Evolutionary conservation across 2,888 invertebrate species (phyloP), one percentile per base, ranked within the genome.

Genomic region (Pycnomerus fuliginosus): DNA sequence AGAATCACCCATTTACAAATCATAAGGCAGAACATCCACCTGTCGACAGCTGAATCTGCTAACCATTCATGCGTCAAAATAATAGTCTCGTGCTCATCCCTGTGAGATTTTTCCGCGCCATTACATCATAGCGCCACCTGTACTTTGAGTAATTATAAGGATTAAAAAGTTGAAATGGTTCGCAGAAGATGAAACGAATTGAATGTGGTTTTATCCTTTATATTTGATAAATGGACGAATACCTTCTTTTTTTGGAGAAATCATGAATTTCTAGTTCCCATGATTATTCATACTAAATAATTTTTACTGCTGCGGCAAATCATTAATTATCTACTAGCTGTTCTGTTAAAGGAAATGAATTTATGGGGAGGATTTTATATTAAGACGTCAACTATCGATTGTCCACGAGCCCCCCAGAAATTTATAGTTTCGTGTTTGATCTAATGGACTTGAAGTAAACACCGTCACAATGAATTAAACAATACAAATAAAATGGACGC

Each of bases 381-480:
- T 53, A 50, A 53, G 53, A 50, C 41, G 50, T 53, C 53, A 45
- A 40, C 38, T 23, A 33, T 50, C 42, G 42, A 50, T 45, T 38
- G 30, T 30, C 12, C 41, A 35, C 40, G 39, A 46, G 39, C 34
- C 30, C 37, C 33, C 31, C 30, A 42, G 43, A 37, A 43, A 53
- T 53, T 53, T 46, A 53, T 44, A 15, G 44, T 50, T 30, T 46
- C 48, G 46, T 50, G 50, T 30, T 35, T 30, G 25, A 22, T 36
- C 22, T 49, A 46, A 52, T 35, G 38, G 33, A 27, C 25, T 13
- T 13, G 14, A 32, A 31, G 12, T 10, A 2, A 40, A 38, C 38
- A 30, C 11, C 8, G 14, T n/a, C 8, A 20, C 20, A 5, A 20
- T 8, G 31, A 30, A 30, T 24, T 24, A 16, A 16, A 31, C 24